phyloP scores from a whole-genome alignment of 2,888 invertebrate genomes.

The Cephonodes hylas region DNA sequence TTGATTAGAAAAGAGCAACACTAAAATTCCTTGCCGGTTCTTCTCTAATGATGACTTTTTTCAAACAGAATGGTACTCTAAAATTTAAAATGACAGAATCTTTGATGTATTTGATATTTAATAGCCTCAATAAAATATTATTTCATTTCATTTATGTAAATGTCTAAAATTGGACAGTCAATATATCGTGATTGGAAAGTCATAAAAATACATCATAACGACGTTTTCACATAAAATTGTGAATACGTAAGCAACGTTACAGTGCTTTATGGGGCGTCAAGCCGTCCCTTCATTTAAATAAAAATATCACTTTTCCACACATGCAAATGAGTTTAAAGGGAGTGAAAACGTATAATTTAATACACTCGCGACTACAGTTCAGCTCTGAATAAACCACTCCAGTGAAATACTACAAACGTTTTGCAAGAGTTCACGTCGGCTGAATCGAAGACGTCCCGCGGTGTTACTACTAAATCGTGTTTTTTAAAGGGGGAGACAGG shows the following conservation, averaged over 20 bases:
- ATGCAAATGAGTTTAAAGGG: not conserved
- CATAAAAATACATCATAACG: not conserved
- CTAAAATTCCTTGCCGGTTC: too few relatives aligned
- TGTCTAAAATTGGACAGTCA: too few relatives aligned
- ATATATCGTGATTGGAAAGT: too few relatives aligned
- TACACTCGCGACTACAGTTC: not conserved
- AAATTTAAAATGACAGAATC: too few relatives aligned
- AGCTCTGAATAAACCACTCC: not conserved
- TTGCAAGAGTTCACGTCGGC: not conserved
- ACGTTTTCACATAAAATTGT: not conserved
- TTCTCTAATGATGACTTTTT: too few relatives aligned
- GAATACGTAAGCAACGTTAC: not conserved
- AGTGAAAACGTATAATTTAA: not conserved
- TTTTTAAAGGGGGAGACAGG: not conserved
- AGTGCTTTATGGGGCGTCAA: too few relatives aligned
- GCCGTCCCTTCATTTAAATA: not conserved
- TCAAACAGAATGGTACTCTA: too few relatives aligned
- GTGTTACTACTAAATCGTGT: not conserved
- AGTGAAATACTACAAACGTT: constrained; percentile 1
- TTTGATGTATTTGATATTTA: too few relatives aligned
- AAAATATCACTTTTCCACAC: not conserved
- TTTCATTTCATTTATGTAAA: too few relatives aligned
- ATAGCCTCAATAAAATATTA: too few relatives aligned
- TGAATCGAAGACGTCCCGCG: not conserved
- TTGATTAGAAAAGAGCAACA: too few relatives aligned